These are phyloP conservation scores for Scarus forsteni DNA, from an alignment of 2,797 vertebrate genomes.

Conservation along the genomic window DNA sequence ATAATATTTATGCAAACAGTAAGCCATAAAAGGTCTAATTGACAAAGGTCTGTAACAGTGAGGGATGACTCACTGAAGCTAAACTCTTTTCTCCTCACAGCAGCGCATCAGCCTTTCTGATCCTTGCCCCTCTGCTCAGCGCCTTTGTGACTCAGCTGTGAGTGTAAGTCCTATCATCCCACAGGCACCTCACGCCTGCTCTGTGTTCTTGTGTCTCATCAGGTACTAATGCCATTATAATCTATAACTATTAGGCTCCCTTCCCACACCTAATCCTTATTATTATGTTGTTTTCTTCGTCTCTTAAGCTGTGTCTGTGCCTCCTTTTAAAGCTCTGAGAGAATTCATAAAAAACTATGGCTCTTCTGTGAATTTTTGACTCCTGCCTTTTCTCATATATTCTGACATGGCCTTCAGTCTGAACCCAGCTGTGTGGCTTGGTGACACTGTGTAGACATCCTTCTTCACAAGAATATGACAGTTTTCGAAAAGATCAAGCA, in stretches of 20 bases:
- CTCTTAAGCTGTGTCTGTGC: conserved; percentile 20
- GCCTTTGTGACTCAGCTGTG: conserved; percentile 57
- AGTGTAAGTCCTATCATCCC: conserved; percentile 59
- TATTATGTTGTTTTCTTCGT: conserved; percentile 55
- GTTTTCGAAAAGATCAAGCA: conserved; percentile 9
- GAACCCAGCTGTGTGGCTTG: conserved; percentile 6
- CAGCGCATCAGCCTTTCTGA: conserved; percentile 48
- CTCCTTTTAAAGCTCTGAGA: conserved; percentile 22
- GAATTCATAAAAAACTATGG: neutral
- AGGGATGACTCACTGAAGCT: conserved; percentile 55
- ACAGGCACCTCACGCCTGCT: conserved; percentile 49
- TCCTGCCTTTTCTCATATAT: conserved; percentile 1
- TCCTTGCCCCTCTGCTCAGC: conserved; percentile 49
- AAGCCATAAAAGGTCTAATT: conserved; percentile 27
- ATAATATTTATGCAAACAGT: conserved; percentile 11
- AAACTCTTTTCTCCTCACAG: conserved; percentile 24
- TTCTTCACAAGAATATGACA: neutral
- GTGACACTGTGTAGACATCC: neutral
- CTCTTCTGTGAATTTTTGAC: conserved; percentile 5
- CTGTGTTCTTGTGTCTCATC: conserved; percentile 46
- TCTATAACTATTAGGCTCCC: conserved; percentile 53
- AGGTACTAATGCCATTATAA: conserved; percentile 66
- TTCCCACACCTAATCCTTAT: conserved; percentile 47
- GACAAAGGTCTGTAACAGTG: conserved; percentile 38
- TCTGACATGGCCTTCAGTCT: neutral